Percentiles rank a stretch among this genome's conserved stretches.
Evolutionary conservation across 2,113 vertebrate species (phyloP).

Genomic region (Elaphurus davidianus): DNA sequence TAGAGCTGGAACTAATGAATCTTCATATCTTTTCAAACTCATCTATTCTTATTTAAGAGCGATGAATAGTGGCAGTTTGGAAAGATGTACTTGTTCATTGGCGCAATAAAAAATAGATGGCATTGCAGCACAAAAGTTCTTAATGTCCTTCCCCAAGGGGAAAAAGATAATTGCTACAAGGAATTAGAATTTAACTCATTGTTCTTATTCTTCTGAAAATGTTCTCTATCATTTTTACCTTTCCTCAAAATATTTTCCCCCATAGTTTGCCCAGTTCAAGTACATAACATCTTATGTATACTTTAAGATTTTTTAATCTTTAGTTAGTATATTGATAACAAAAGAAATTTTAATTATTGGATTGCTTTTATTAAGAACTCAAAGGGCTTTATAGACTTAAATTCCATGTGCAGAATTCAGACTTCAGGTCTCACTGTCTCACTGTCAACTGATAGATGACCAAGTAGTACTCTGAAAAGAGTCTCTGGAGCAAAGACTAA

Average conservation of each 20-base stretch:
- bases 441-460: background rate
- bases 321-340: background rate
- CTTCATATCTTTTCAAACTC: slow-evolving; percentile 60
- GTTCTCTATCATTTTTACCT: background rate
- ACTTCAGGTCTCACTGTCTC: background rate
- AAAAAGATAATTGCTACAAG: slow-evolving; percentile 23
- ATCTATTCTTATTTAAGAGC: slow-evolving; percentile 69
- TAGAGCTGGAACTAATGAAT: slow-evolving; percentile 55
- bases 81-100: slow-evolving; percentile 58
- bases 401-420: background rate
- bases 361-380: background rate
- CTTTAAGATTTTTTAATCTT: background rate
- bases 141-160: slow-evolving; percentile 55
- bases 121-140: slow-evolving; percentile 32
- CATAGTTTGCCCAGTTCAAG: background rate
- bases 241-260: background rate
- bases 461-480: background rate
- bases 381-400: background rate
- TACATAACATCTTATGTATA: background rate
- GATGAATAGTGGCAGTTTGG: slow-evolving; percentile 59
- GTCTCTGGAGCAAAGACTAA: background rate
- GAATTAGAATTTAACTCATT: slow-evolving; percentile 67
- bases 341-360: background rate
- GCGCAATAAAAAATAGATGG: slow-evolving; percentile 66
- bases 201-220: slow-evolving; percentile 1